A percentile compares a stretch with the other conserved stretches of the same genome.
phyloP scores from a whole-genome alignment of 2,113 vertebrate genomes.

The Scomber scombrus region DNA sequence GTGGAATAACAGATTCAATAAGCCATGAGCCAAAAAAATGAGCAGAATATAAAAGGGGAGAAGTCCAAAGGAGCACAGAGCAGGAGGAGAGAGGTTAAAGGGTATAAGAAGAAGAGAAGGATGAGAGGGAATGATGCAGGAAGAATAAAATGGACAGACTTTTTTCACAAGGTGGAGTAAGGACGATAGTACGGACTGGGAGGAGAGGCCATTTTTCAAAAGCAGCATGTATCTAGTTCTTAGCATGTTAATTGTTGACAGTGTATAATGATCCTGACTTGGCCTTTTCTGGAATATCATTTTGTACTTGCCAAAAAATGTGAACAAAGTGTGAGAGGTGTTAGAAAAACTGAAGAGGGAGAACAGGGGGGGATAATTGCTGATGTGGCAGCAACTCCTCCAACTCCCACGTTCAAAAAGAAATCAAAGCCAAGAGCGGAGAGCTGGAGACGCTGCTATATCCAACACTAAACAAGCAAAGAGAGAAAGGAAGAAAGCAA shows the following conservation, averaged over 20 bases:
- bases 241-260: constrained; percentile 20
- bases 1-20: constrained; percentile 28
- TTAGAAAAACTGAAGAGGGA: background rate
- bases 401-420: constrained; percentile 43
- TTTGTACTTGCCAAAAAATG: constrained; percentile 25
- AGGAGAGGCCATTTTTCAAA: background rate
- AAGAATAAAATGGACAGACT: background rate
- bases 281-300: constrained; percentile 31
- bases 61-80: constrained; percentile 10
- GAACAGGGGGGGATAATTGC: constrained; percentile 34
- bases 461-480: background rate
- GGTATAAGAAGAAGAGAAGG: constrained; percentile 15
- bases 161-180: background rate
- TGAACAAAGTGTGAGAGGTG: background rate
- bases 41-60: constrained; percentile 8
- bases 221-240: background rate
- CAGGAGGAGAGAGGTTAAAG: constrained; percentile 27
- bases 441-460: constrained; percentile 24
- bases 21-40: constrained; percentile 39
- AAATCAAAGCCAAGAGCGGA: constrained; percentile 42
- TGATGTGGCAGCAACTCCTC: constrained; percentile 56
- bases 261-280: background rate
- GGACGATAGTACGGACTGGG: background rate
- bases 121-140: background rate
- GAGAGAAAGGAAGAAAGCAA: background rate